Percentiles rank a stretch among this genome's conserved stretches.
Evolutionary conservation across 2,797 vertebrate species (phyloP).

Genomic region (Chrysocyon brachyurus): DNA sequence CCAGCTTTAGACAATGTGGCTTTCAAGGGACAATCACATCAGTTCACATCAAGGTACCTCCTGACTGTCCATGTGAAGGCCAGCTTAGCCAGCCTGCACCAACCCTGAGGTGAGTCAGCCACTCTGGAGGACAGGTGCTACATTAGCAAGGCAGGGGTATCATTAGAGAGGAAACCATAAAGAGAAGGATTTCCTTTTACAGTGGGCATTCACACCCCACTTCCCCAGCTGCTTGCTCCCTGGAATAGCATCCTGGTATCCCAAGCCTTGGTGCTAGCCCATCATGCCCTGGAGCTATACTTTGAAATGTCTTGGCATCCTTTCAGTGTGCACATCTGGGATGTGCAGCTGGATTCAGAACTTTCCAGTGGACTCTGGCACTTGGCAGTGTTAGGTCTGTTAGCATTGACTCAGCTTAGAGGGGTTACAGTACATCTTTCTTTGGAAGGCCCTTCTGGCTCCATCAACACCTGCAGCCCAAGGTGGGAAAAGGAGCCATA

Average conservation of each 20-base stretch:
- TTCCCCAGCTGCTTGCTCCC: not conserved
- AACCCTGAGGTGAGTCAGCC: fast-evolving
- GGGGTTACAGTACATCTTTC: not conserved
- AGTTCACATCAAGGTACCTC: not conserved
- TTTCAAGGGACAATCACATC: not conserved
- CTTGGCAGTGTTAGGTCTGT: not conserved
- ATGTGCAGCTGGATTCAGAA: not conserved
- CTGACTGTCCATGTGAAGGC: not conserved
- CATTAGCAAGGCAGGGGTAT: not conserved
- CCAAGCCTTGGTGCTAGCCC: not conserved
- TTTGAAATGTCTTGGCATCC: constrained; percentile 4
- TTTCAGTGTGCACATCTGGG: not conserved
- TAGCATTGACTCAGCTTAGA: not conserved
- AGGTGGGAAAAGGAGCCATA: not conserved
- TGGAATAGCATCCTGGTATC: not conserved
- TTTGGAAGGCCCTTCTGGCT: not conserved
- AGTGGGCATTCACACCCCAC: not conserved
- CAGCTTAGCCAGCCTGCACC: too few relatives aligned
- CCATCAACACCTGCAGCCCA: not conserved
- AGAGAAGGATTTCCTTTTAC: not conserved
- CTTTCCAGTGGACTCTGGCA: constrained; percentile 27
- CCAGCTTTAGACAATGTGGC: not conserved
- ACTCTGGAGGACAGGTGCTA: not conserved
- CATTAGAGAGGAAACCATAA: not conserved
- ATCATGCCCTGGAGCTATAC: not conserved